A percentile compares a stretch with the other conserved stretches of the same genome.
These are phyloP conservation scores for Nineta flava DNA, from an alignment of 2,888 invertebrate genomes.

Conservation along the genomic window DNA sequence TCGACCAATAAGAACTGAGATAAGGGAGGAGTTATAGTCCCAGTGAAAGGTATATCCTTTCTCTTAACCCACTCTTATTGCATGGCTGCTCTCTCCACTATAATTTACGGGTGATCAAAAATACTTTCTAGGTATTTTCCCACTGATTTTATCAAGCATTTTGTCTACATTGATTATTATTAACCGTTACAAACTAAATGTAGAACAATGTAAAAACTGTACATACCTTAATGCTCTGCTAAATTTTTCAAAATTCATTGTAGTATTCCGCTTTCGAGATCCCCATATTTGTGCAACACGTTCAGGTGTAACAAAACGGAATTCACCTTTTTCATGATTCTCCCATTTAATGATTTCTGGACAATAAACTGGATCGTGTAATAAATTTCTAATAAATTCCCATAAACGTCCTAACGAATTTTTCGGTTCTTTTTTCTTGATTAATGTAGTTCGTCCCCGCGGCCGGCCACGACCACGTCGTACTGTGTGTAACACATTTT, in stretches of 20 bases:
- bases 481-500: neutral
- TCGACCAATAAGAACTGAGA: no score
- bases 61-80: no score
- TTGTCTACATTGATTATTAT: no score
- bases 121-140: no score
- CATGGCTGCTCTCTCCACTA: no score
- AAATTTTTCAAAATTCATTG: conserved; percentile 88
- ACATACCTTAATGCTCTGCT: conserved; percentile 70
- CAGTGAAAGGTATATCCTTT: no score
- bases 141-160: no score
- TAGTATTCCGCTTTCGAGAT: conserved; percentile 64
- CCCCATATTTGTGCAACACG: conserved; percentile 81
- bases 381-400: conserved; percentile 72
- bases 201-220: conserved; percentile 1
- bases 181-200: no score
- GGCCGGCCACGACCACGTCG: neutral
- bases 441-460: neutral
- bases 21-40: no score
- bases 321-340: conserved; percentile 65
- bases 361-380: conserved; percentile 58
- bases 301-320: conserved; percentile 75
- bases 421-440: neutral
- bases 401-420: conserved; percentile 34
- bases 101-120: no score
- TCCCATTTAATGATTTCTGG: conserved; percentile 81